A percentile compares a stretch with the other conserved stretches of the same genome.
Evolutionary conservation across 2,888 invertebrate species (phyloP).

Genomic region (Tetragnatha montana): DNA sequence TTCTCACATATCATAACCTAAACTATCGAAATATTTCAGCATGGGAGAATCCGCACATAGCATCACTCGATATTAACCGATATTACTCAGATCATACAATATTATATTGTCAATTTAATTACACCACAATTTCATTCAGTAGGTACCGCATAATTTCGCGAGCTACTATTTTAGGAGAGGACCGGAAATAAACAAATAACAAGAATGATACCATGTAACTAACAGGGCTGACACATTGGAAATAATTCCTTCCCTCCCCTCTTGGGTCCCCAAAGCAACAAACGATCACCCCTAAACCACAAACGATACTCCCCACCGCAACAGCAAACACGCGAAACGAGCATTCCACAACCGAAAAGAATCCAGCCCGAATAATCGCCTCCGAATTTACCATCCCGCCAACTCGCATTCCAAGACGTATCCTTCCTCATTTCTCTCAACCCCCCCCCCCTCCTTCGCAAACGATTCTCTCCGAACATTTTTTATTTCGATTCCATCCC

Average conservation of each 20-base stretch:
- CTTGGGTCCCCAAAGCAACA: background rate
- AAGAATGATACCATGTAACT: too few species aligned
- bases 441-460: background rate
- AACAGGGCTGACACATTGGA: background rate
- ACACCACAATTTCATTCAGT: too few species aligned
- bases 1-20: too few species aligned
- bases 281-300: background rate
- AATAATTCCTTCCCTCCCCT: background rate
- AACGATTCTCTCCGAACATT: background rate
- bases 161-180: too few species aligned
- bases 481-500: constrained; percentile 20
- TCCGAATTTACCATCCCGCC: constrained; percentile 39
- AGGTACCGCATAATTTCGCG: too few species aligned
- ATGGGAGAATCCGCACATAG: too few species aligned
- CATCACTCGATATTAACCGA: too few species aligned
- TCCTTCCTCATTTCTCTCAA: constrained; percentile 32
- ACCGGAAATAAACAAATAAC: too few species aligned
- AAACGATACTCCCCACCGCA: background rate
- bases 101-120: too few species aligned
- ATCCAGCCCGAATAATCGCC: constrained; percentile 20
- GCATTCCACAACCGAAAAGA: background rate
- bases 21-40: too few species aligned
- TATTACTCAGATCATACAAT: too few species aligned
- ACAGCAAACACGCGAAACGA: background rate
- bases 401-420: constrained; percentile 35